Conservation (phyloP, 2,797 vertebrate genomes). For the Sphenodon punctatus region DNA sequence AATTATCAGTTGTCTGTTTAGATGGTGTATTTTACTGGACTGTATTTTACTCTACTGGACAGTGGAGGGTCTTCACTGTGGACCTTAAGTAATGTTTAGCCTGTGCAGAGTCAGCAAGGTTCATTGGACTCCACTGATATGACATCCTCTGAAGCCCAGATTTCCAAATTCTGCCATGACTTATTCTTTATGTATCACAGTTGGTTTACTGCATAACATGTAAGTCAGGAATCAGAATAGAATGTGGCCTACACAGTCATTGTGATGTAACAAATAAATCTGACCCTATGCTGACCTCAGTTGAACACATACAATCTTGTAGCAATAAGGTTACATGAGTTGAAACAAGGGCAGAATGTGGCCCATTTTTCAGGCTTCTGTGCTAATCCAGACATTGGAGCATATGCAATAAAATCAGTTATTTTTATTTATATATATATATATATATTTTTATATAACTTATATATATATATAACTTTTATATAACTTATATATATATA, state of each 20-base stretch:
- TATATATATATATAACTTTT: too few species aligned
- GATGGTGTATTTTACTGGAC: too few species aligned
- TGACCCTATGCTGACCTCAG: neutral
- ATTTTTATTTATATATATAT: too few species aligned
- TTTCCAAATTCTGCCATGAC: neutral
- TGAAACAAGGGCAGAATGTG: neutral
- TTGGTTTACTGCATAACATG: neutral
- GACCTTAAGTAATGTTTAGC: too few species aligned
- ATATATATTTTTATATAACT: too few species aligned
- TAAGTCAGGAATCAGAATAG: neutral
- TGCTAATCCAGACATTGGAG: neutral
- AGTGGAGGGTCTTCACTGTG: too few species aligned
- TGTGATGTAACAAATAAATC: neutral
- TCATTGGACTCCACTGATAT: neutral
- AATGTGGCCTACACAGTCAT: neutral
- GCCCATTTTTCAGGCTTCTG: neutral
- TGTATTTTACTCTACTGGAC: too few species aligned
- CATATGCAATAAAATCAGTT: too few species aligned
- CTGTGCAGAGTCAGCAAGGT: conserved; percentile 25
- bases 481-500: too few species aligned
- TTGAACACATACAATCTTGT: neutral
- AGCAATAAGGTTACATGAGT: neutral
- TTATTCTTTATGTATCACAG: neutral
- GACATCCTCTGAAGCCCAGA: neutral
- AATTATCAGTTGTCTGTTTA: too few species aligned